Evolutionary conservation across 1,140 invertebrate species (phyloP), one percentile per base, ranked within the genome.

Genomic region (Ceratosolen solmsi): DNA sequence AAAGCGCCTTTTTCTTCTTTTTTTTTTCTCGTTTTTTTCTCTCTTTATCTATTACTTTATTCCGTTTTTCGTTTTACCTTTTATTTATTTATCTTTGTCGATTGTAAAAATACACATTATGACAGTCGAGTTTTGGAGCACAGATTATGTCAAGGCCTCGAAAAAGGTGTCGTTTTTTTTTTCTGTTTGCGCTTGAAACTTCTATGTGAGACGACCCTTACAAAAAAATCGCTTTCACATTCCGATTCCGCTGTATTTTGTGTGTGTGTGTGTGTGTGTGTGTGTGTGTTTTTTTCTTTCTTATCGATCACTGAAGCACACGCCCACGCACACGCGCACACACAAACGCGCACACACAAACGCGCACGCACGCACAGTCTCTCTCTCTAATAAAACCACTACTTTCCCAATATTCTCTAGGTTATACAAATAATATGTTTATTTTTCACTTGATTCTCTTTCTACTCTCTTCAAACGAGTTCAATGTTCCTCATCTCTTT

Each of bases 371-470:
- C 25, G 0, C 68, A 41, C 60, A 73, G 41, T 54, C 27, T 79
- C 49, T 79, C 60, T 51, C 72, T 76, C 84, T 86, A 88, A 86
- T 84, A 85, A 90, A 89, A 89, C 88, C 87, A 88, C 89, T 90
- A 90, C 87, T 89, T 86, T 85, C 87, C 87, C 87, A 83, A 84
- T 87, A 90, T 87, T 82, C 80, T 89, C 86, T 91, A 91, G 82
- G 82, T 90, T 89, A 91, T 90, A 86, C 91, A 90, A 91, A 90
- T 89, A 91, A 90, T 90, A 89, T 90, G 87, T 90, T 87, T 87
- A 79, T 78, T 84, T 56, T 71, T 49, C 60, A 41, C 72, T 70
- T 70, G 60, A 68, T 84, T 80, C 68, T 80, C 63, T 25, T 79
- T 54, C 51, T 73, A 80, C 77, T 84, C 75, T 46, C 38, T 76